Base-by-base conservation (phyloP, 2,888 invertebrate species). In the Abrostola triplasia region DNA sequence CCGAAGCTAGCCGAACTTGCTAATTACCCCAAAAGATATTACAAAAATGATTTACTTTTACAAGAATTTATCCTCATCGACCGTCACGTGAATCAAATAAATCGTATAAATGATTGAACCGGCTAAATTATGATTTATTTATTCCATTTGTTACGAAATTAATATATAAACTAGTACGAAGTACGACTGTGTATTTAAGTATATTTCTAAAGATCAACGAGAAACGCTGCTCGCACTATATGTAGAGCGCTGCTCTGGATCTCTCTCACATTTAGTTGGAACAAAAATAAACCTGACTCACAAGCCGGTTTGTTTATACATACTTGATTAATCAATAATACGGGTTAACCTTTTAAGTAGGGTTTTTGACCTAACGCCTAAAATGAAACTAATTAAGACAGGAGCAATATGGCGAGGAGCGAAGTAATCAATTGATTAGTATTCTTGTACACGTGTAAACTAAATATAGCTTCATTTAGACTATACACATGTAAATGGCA, bases 21-120 rank as follows among this genome's bases (percentile, higher is more conserved):
- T 73, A 77, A 81, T 68, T 67, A 72, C 62, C 51, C 51, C 36
- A 52, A 66, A 60, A 76, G 58, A 54, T 49, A 52, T 57, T 67
- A 59, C 72, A 60, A 44, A 51, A 13, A 72, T 63, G 67, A 58
- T 59, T 59, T 66, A 51, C 66, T 76, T 72, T 54, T 67, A 62
- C 24, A 50, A 47, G 48, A 62, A 53, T 41, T 72, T 67, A 66
- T 67, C 61, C 36, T n/a, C 24, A 24, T 24, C 24, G 24, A 24
- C 24, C 24, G 24, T 24, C 24, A 24, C 24, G 4, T 4, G 24
- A 24, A 24, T 24, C 24, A 2, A 24, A 24, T 24, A 1, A 2
- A 24, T 24, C 24, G 24, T 24, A 4, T 24, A 24, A 24, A 4
- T 24, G 24, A 24, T 24, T 24, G 24, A 24, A 2, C 24, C 24